phyloP scores from a whole-genome alignment of 2,113 vertebrate genomes.

The Lasiurus cinereus region DNA sequence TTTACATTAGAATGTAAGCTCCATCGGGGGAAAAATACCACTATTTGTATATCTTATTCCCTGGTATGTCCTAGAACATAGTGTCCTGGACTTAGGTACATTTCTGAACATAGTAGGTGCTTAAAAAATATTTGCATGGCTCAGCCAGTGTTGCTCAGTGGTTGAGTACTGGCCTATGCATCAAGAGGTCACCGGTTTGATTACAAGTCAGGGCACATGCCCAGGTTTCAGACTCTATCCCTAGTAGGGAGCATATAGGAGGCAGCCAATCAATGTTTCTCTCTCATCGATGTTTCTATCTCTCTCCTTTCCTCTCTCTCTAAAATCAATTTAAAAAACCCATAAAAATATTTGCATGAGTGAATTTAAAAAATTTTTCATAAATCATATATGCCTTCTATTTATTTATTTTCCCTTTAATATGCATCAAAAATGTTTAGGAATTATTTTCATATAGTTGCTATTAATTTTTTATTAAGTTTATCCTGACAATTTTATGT shows the following conservation, averaged over 20 bases:
- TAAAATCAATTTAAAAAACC: no score
- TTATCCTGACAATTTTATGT: constrained; percentile 16
- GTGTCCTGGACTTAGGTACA: not conserved
- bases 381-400: not conserved
- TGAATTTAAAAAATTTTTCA: constrained; percentile 57
- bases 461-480: not conserved
- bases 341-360: not conserved
- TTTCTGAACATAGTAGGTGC: not conserved
- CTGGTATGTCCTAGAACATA: not conserved
- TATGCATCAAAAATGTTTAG: not conserved
- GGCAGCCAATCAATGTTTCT: no score
- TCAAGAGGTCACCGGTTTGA: no score
- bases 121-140: constrained; percentile 12
- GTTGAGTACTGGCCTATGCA: no score
- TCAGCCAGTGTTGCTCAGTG: no score
- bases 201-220: no score
- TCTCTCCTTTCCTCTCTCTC: no score
- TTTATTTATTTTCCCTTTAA: not conserved
- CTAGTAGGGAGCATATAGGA: no score
- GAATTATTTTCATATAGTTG: not conserved
- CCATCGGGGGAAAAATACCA: not conserved
- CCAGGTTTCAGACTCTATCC: no score
- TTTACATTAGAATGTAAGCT: constrained; percentile 33
- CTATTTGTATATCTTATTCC: not conserved
- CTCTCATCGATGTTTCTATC: no score